These are phyloP conservation scores for Xestia c-nigrum DNA, from an alignment of 2,888 invertebrate genomes.

Conservation along the genomic window DNA sequence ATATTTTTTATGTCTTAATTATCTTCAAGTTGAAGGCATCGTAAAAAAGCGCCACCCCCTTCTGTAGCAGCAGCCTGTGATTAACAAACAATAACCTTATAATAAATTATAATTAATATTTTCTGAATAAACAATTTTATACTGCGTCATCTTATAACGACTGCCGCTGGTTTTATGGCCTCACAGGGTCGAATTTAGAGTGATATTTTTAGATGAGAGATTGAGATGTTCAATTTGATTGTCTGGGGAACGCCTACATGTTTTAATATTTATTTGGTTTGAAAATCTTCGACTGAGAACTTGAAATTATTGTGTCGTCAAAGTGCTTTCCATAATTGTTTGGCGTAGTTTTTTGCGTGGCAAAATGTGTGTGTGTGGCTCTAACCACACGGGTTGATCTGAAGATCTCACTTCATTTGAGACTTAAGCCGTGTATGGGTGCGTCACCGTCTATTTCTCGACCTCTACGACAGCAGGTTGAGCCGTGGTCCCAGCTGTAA, in stretches of 20 bases:
- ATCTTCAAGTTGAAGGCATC: conserved; percentile 67
- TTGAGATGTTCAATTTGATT: conserved; percentile 14
- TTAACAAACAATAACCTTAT: conserved; percentile 80
- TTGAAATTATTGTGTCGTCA: not conserved
- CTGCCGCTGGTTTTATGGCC: conserved; percentile 51
- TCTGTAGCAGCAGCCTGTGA: conserved; percentile 67
- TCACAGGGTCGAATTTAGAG: conserved; percentile 36
- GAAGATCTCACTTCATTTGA: not conserved
- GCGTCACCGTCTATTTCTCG: not conserved
- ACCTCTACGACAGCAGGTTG: not conserved
- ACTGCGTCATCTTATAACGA: conserved; percentile 45
- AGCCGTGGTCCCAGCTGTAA: not conserved
- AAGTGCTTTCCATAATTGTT: not conserved
- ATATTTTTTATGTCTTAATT: conserved; percentile 81
- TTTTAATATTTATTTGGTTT: not conserved
- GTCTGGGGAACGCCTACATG: not conserved
- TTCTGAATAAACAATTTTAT: conserved; percentile 71
- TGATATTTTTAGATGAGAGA: conserved; percentile 28
- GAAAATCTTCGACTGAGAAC: not conserved
- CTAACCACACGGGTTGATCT: not conserved
- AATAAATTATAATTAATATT: conserved; percentile 79
- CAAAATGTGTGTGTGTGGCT: not conserved
- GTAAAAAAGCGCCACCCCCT: conserved; percentile 68
- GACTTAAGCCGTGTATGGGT: not conserved
- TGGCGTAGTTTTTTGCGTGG: not conserved